Percentiles rank a stretch among this genome's conserved stretches.
Conservation (phyloP, 2,888 invertebrate species). For the Emmelina monodactyla region DNA sequence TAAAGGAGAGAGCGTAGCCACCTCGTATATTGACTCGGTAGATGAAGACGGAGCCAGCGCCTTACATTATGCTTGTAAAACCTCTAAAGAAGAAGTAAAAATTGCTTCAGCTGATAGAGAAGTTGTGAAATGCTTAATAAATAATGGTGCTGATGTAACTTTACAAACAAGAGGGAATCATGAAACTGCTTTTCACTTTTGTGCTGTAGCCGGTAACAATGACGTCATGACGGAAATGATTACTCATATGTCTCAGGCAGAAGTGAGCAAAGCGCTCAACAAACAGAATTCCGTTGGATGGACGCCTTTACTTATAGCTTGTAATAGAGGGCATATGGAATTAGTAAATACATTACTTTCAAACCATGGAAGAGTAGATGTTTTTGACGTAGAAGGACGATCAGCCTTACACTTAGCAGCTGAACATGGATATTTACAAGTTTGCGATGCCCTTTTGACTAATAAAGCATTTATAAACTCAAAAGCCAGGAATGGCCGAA, state of each 20-base stretch:
- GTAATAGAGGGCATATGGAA: conserved; percentile 94
- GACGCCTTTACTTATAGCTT: conserved; percentile 96
- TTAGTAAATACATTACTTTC: conserved; percentile 88
- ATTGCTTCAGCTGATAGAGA: conserved; percentile 80
- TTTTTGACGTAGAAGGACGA: conserved; percentile 95
- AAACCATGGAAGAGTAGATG: conserved; percentile 97
- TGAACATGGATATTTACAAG: conserved; percentile 90
- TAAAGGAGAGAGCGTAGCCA: conserved; percentile 79
- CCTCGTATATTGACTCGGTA: conserved; percentile 85
- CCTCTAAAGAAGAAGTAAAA: conserved; percentile 81
- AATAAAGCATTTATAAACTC: conserved; percentile 99
- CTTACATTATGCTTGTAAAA: conserved; percentile 92
- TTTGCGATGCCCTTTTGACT: conserved; percentile 87
- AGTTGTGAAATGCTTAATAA: conserved; percentile 87
- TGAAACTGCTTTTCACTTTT: conserved; percentile 96
- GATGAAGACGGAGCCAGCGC: conserved; percentile 94
- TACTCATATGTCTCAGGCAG: conserved; percentile 85
- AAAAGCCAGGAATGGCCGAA: conserved; percentile 95
- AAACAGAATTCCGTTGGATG: conserved; percentile 93
- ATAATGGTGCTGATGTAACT: conserved; percentile 90
- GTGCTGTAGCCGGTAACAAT: conserved; percentile 94
- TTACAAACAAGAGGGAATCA: conserved; percentile 83
- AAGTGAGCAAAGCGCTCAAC: conserved; percentile 93
- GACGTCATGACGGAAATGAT: conserved; percentile 95
- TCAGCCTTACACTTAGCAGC: conserved; percentile 96